phyloP scores from a whole-genome alignment of 2,113 vertebrate genomes.

The Coptodon bakossiorum region DNA sequence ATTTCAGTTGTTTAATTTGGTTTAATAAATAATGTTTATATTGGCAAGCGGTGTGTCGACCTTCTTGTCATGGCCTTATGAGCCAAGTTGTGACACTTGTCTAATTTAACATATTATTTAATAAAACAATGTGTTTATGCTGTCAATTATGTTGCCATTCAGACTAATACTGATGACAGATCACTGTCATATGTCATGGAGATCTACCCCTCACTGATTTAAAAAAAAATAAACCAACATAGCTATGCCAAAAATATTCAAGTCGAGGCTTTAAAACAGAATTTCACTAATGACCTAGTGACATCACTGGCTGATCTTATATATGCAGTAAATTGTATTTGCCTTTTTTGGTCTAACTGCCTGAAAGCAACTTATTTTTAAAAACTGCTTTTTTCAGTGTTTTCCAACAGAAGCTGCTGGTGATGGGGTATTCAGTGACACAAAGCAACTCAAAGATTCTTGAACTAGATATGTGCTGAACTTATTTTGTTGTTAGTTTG shows the following conservation, averaged over 20 bases:
- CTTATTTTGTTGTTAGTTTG: not conserved
- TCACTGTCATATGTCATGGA: not conserved
- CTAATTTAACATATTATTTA: not conserved
- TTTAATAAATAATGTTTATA: not conserved
- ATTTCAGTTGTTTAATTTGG: not conserved
- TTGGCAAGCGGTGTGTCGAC: accelerated
- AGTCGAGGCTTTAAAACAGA: not conserved
- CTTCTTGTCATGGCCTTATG: not conserved
- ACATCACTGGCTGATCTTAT: not conserved
- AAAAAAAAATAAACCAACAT: not conserved
- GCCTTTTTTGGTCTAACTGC: not conserved
- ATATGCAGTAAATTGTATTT: not conserved
- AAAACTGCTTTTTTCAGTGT: not conserved
- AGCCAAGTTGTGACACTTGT: not conserved
- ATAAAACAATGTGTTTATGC: not conserved
- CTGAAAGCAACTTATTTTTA: not conserved
- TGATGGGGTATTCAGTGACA: not conserved
- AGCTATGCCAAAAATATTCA: not conserved
- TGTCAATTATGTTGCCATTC: not conserved
- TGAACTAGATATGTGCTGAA: not conserved
- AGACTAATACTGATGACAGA: not conserved
- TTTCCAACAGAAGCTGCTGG: not conserved
- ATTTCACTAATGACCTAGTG: not conserved
- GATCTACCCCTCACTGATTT: not conserved
- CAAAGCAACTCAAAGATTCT: not conserved